Percentiles rank a stretch among this genome's conserved stretches.
Conservation (phyloP, 2,888 invertebrate genomes). For the Tetropium fuscum region DNA sequence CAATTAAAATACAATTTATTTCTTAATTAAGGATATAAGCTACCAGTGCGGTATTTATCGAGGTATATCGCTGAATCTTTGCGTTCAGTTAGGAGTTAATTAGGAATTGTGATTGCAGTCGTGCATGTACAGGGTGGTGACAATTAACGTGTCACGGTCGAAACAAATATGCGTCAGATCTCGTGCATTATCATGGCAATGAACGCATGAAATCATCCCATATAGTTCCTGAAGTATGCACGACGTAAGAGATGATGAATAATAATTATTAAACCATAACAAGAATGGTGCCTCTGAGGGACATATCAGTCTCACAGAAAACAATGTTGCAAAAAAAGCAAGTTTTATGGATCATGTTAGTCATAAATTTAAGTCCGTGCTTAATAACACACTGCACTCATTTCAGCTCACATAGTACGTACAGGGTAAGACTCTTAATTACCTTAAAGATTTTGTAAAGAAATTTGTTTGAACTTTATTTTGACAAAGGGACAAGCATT, state of each 20-base stretch:
- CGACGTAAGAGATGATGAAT: conserved; percentile 22
- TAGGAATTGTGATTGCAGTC: no score
- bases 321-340: conserved; percentile 26
- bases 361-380: conserved; percentile 19
- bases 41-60: neutral
- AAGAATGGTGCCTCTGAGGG: conserved; percentile 27
- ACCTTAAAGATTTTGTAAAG: no score
- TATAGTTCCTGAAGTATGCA: conserved; percentile 24
- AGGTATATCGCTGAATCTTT: no score
- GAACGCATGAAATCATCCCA: conserved; percentile 25
- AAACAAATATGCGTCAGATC: no score
- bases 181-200: no score
- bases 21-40: conserved; percentile 29
- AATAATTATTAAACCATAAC: conserved; percentile 33
- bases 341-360: conserved; percentile 26
- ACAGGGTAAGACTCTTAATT: no score
- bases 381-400: conserved; percentile 10
- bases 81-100: no score
- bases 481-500: neutral
- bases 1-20: conserved; percentile 34
- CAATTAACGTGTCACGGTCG: no score
- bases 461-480: no score
- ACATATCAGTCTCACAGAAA: conserved; percentile 21
- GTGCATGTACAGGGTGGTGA: no score
- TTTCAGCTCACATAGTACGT: neutral